Evolutionary conservation across 2,113 vertebrate genomes (phyloP).

Genomic region (Gambusia holbrooki): DNA sequence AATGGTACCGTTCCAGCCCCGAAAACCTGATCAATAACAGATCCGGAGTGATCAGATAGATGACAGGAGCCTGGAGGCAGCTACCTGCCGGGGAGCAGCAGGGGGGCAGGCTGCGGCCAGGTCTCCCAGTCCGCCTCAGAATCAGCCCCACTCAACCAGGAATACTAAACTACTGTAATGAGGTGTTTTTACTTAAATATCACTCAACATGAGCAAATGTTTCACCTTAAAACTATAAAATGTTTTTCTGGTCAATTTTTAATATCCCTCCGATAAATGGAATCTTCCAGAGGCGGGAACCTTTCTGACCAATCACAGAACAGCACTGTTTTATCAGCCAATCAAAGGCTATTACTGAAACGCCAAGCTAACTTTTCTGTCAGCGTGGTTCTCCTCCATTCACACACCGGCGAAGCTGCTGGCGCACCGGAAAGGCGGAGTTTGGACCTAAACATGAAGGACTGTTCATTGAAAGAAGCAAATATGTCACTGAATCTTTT

Average conservation of each 20-base stretch:
- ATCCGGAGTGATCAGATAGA: background rate
- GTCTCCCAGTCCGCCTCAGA: background rate
- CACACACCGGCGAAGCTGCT: background rate
- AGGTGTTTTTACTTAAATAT: fast-evolving
- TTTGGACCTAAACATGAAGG: background rate
- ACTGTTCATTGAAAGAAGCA: too few species aligned
- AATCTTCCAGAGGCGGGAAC: conserved; percentile 50
- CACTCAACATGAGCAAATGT: background rate
- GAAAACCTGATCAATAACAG: background rate
- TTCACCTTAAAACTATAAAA: background rate
- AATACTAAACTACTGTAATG: fast-evolving
- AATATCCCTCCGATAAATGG: conserved; percentile 22
- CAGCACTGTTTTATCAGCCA: conserved; percentile 40
- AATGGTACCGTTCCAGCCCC: too few species aligned
- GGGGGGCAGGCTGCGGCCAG: background rate
- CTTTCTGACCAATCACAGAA: conserved; percentile 60
- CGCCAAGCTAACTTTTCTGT: background rate
- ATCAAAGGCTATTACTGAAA: conserved; percentile 46
- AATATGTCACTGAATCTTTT: background rate
- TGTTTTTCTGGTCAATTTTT: fast-evolving
- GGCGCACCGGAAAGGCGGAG: background rate
- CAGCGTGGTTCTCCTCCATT: background rate
- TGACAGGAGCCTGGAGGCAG: background rate
- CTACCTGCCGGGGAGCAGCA: background rate
- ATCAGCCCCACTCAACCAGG: background rate